Conservation (phyloP, 2,888 invertebrate genomes). For the Ypsolopha scabrella region DNA sequence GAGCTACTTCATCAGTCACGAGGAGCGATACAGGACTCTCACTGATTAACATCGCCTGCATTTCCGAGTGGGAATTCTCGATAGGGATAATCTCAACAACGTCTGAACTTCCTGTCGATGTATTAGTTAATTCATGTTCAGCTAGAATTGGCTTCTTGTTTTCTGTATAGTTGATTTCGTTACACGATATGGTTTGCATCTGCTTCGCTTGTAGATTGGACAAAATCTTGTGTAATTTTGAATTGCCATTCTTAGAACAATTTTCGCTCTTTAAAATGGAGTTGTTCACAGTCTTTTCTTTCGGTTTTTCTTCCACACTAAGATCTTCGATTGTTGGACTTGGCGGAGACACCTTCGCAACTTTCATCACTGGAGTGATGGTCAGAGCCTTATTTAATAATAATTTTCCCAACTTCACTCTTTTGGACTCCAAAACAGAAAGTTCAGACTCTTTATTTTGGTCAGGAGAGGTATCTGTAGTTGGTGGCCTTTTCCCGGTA, state of each 20-base stretch:
- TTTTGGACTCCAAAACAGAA: slow-evolving; percentile 45
- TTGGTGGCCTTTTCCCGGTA: slow-evolving; percentile 36
- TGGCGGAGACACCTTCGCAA: slow-evolving; percentile 28
- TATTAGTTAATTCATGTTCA: slow-evolving; percentile 39
- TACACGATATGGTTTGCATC: slow-evolving; percentile 40
- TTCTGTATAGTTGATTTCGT: slow-evolving; percentile 36
- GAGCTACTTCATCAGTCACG: slow-evolving; percentile 43
- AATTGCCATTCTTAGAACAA: slow-evolving; percentile 64
- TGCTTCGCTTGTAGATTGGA: slow-evolving; percentile 58
- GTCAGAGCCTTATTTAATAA: slow-evolving; percentile 49
- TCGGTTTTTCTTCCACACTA: slow-evolving; percentile 32
- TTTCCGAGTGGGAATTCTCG: slow-evolving; percentile 38
- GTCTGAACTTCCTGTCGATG: slow-evolving; percentile 46
- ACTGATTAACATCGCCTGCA: slow-evolving; percentile 54
- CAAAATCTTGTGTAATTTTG: slow-evolving; percentile 58
- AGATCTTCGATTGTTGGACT: slow-evolving; percentile 19
- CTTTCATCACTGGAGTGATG: slow-evolving; percentile 37
- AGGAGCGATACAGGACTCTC: slow-evolving; percentile 55
- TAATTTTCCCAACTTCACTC: slow-evolving; percentile 55
- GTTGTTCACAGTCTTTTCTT: slow-evolving; percentile 36
- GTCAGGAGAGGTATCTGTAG: slow-evolving; percentile 15
- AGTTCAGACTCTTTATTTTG: slow-evolving; percentile 42
- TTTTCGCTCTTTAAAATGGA: slow-evolving; percentile 53
- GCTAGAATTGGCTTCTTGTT: slow-evolving; percentile 30
- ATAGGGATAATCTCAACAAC: slow-evolving; percentile 28